These are phyloP conservation scores for Cephus rjabovi DNA, from an alignment of 2,888 invertebrate genomes.

Conservation along the genomic window DNA sequence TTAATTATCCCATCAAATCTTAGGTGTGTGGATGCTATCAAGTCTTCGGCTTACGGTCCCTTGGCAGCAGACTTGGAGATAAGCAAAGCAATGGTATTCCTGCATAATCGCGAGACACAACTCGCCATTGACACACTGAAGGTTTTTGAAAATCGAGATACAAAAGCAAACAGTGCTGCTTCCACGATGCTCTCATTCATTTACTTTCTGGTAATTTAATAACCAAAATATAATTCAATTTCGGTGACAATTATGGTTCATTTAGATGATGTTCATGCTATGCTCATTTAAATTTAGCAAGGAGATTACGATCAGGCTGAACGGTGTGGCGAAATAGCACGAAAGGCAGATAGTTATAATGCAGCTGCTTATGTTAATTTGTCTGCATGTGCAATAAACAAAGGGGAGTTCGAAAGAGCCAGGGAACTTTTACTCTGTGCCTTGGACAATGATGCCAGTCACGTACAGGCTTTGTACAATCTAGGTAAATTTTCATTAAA, in stretches of 20 bases:
- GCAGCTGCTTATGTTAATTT: constrained; percentile 87
- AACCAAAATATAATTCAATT: neutral
- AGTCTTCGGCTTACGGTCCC: constrained; percentile 86
- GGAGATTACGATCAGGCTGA: constrained; percentile 83
- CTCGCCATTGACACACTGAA: constrained; percentile 87
- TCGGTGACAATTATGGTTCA: neutral
- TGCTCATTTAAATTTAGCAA: constrained; percentile 70
- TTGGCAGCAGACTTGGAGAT: constrained; percentile 91
- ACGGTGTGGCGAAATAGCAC: constrained; percentile 79
- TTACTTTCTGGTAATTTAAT: constrained; percentile 75
- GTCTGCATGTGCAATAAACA: constrained; percentile 81
- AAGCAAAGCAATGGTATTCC: constrained; percentile 87
- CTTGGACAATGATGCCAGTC: constrained; percentile 82
- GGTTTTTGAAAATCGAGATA: constrained; percentile 87
- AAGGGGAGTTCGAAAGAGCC: constrained; percentile 78
- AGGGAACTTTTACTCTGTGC: constrained; percentile 80
- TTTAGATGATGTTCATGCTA: neutral
- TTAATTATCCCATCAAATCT: neutral
- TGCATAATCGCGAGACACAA: constrained; percentile 83
- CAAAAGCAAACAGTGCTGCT: constrained; percentile 86
- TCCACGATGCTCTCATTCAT: constrained; percentile 89
- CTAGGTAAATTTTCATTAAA: constrained; percentile 69
- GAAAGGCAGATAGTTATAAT: constrained; percentile 81
- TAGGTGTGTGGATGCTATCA: constrained; percentile 96
- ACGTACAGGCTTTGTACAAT: constrained; percentile 87